These are phyloP conservation scores for Sebastes reedi DNA, from an alignment of 2,797 vertebrate species.

Conservation along the genomic window DNA sequence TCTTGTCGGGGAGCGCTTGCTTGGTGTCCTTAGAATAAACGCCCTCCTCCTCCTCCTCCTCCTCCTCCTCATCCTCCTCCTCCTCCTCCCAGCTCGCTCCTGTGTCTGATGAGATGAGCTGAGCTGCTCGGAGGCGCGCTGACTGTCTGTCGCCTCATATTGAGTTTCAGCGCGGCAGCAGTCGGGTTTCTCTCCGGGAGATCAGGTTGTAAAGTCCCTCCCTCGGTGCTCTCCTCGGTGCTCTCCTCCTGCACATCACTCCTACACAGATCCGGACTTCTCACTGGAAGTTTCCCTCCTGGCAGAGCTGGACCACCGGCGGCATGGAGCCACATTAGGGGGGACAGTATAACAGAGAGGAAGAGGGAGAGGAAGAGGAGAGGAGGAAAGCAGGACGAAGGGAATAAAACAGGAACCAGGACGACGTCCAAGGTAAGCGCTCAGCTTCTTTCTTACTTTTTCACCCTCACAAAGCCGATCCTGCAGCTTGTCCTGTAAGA, in stretches of 20 bases:
- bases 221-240: too few species aligned
- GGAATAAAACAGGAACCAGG: slow-evolving; percentile 17
- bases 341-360: too few species aligned
- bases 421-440: slow-evolving; percentile 48
- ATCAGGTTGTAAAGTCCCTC: slow-evolving; percentile 35
- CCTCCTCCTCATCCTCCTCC: too few species aligned
- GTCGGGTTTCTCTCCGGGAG: slow-evolving; percentile 49
- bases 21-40: slow-evolving; percentile 2
- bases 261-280: slow-evolving; percentile 29
- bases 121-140: slow-evolving; percentile 34
- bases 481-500: not conserved
- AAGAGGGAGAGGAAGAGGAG: not conserved
- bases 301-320: slow-evolving; percentile 5
- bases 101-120: not conserved
- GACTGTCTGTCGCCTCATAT: slow-evolving; percentile 47
- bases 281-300: slow-evolving; percentile 32
- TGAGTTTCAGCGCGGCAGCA: slow-evolving; percentile 48
- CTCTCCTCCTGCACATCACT: not conserved
- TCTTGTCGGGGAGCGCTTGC: not conserved
- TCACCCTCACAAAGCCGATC: not conserved
- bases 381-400: not conserved
- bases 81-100: not conserved
- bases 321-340: slow-evolving; percentile 36
- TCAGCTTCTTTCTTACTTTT: not conserved
- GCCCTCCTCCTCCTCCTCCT: not conserved